Evolutionary conservation across 2,797 vertebrate genomes (phyloP), one percentile per base, ranked within the genome.

Genomic region (Geotrypetes seraphini): DNA sequence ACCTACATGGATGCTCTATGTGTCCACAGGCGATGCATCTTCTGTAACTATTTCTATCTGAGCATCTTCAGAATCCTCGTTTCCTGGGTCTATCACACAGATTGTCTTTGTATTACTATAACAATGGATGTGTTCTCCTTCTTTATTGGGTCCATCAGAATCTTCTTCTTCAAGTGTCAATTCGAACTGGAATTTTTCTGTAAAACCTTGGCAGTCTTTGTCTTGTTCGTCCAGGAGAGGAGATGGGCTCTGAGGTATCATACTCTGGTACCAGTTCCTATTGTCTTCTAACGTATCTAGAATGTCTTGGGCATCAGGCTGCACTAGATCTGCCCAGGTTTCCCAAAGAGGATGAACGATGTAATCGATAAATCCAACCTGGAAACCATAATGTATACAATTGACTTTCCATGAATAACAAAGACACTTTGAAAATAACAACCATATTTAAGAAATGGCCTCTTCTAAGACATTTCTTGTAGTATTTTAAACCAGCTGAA

Each of bases 181-280:
- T 55, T 97, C 93, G 6, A 97, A 99, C 14, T 92, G 87, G 65
- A 99, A 99, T 63, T 92, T 96, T 50, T 83, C 89, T n/a, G 71
- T 78, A 11, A 82, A 63, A 11, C 57, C 66, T 10, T 71, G 81
- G 25, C 86, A 79, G 56, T 89, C 90, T 34, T 75, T 75, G 20
- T 78, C 85, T 20, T 73, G 70, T 36, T 86, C 79, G 3, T 93
- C 93, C 60, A 93, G 85, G 0, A 93, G 90, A 34, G 96, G 93
- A 8, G 96, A 99, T 1, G 96, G 96, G 53, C 96, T 99, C 67
- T 93, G 91, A 12, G 92, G 94, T 56, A 99, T 93, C 90, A 96
- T 99, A 71, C 92, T 92, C 74, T 97, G 93, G 77, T 99, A 99
- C 94, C 96, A 99, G 86, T 97, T 97, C 66, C 96, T 84, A 75